Evolutionary conservation across 2,888 invertebrate species (phyloP).

Genomic region (Acleris literana): DNA sequence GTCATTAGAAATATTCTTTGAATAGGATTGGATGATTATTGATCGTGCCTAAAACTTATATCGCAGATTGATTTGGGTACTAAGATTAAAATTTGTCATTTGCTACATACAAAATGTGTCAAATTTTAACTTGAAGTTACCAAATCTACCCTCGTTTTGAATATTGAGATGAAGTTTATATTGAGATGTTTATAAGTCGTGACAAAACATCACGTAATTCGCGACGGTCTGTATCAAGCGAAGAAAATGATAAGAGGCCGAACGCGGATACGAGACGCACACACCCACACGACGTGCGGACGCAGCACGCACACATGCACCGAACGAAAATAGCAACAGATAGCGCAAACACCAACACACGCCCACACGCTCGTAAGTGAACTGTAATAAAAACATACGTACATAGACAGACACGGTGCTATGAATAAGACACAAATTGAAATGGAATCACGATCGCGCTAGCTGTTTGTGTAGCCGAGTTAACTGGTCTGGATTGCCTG

Average conservation of each 20-base stretch:
- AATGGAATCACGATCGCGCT: constrained; percentile 71
- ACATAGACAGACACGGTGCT: constrained; percentile 62
- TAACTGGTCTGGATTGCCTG: constrained; percentile 41
- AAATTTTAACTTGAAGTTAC: no score
- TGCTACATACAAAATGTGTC: no score
- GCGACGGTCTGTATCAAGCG: constrained; percentile 57
- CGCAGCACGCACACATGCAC: constrained; percentile 54
- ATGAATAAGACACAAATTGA: constrained; percentile 75
- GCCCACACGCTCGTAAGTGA: constrained; percentile 76
- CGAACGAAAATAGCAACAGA: constrained; percentile 75
- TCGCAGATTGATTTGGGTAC: no score
- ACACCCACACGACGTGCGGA: constrained; percentile 49
- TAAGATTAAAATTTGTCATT: no score
- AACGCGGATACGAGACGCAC: constrained; percentile 73
- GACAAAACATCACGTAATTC: constrained; percentile 55
- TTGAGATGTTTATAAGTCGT: constrained; percentile 33
- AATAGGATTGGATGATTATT: not conserved
- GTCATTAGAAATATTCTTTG: not conserved
- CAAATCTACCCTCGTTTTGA: not conserved
- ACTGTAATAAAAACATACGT: constrained; percentile 81
- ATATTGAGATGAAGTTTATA: not conserved
- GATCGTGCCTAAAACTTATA: no score
- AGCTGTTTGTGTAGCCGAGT: constrained; percentile 59
- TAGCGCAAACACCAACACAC: constrained; percentile 82
- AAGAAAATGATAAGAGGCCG: constrained; percentile 74